Base-by-base conservation (phyloP, 2,888 invertebrate genomes). In the Synanthedon andrenaeformis region DNA sequence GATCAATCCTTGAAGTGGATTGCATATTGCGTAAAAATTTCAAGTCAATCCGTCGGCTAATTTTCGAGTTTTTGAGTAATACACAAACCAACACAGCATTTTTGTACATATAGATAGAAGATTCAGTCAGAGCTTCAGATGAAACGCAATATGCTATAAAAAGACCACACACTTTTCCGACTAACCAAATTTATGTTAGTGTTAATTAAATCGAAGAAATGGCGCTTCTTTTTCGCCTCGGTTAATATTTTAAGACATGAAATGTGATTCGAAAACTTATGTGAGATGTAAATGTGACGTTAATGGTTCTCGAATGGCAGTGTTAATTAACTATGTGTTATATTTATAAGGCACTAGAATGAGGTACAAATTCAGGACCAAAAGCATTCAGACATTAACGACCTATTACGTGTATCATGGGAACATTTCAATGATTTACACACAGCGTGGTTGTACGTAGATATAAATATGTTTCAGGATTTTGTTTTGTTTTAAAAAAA, bases 291-390 rank as follows among this genome's bases (percentile, higher is more conserved):
- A 74, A 72, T 71, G 67, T 79, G 86, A 84, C 85, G 72, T 74
- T 84, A 74, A 84, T 80, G 76, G 60, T 65, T 67, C 64, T 73
- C 64, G 65, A 77, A 79, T 70, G 69, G 70, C 59, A 64, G 67
- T 70, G 76, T 79, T 83, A 82, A 85, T 85, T 82, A 83, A 76
- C 72, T 66, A 66, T 73, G 75, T 74, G 67, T 73, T 67, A 71
- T 72, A 72, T 73, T 73, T 67, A 68, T 70, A 63, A 62, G 70
- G 67, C 69, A 56, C 61, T 67, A 61, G 60, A 72, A 71, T 69
- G 73, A 72, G 65, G 62, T 72, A 76, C 67, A 67, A 76, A 76
- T 76, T 69, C 64, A 69, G 70, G 69, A 71, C 67, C 67, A 70
- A 67, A 67, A 66, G 64, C 71, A 69, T 68, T 67, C 68, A 69